These are phyloP conservation scores for Phaonia tiefii DNA, from an alignment of 2,888 invertebrate species.

Conservation along the genomic window DNA sequence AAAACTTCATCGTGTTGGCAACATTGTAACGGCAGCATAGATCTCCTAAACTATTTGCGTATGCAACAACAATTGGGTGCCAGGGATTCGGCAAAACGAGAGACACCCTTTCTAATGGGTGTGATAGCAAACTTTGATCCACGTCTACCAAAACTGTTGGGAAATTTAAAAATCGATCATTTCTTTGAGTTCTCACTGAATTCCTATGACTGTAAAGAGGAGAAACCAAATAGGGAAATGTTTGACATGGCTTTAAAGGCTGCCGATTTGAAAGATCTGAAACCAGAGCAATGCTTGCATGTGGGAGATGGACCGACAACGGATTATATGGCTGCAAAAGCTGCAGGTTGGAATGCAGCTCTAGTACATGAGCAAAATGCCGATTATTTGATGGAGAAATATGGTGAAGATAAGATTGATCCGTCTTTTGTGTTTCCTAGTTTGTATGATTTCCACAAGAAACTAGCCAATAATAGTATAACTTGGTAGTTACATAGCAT, in stretches of 20 bases:
- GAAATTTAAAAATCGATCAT: slow-evolving; percentile 84
- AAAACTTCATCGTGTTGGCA: slow-evolving; percentile 88
- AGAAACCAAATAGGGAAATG: slow-evolving; percentile 89
- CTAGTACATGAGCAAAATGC: slow-evolving; percentile 80
- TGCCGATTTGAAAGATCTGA: slow-evolving; percentile 80
- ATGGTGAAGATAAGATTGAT: slow-evolving; percentile 79
- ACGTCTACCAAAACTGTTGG: slow-evolving; percentile 86
- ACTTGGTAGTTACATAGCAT: slow-evolving; percentile 74
- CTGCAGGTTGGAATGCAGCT: slow-evolving; percentile 88
- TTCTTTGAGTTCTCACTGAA: slow-evolving; percentile 91
- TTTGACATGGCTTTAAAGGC: slow-evolving; percentile 84
- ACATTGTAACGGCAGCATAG: slow-evolving; percentile 84
- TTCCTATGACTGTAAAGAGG: slow-evolving; percentile 87
- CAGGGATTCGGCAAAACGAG: slow-evolving; percentile 61
- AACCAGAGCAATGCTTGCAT: slow-evolving; percentile 87
- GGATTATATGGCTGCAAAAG: slow-evolving; percentile 89
- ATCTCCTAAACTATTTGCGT: slow-evolving; percentile 84
- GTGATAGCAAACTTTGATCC: slow-evolving; percentile 95
- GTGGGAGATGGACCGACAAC: slow-evolving; percentile 89
- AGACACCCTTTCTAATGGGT: slow-evolving; percentile 82
- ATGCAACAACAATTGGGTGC: slow-evolving; percentile 72
- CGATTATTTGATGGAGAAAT: slow-evolving; percentile 78
- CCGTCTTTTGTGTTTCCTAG: slow-evolving; percentile 80
- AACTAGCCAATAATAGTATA: slow-evolving; percentile 75
- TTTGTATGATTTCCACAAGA: slow-evolving; percentile 82